These are phyloP conservation scores for Mycalesis mineus DNA, from an alignment of 2,888 invertebrate species.

Conservation along the genomic window DNA sequence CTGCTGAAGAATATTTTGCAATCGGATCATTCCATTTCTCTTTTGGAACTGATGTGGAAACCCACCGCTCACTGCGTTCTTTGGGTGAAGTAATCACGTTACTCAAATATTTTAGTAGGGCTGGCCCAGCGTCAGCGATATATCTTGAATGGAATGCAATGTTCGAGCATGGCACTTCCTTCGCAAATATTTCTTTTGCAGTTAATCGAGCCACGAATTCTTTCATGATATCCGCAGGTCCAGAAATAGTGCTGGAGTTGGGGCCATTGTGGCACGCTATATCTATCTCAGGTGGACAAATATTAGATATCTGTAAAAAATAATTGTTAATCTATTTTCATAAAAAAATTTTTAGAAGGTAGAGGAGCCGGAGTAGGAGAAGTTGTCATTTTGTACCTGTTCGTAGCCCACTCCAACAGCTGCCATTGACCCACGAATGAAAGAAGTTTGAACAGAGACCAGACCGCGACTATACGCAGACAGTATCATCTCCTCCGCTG, in stretches of 20 bases:
- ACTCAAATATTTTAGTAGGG: slow-evolving; percentile 76
- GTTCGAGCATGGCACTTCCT: slow-evolving; percentile 79
- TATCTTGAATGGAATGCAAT: slow-evolving; percentile 94
- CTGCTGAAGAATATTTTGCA: slow-evolving; percentile 82
- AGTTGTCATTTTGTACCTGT: slow-evolving; percentile 48
- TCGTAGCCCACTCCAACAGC: slow-evolving; percentile 84
- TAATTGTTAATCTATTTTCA: too few relatives aligned
- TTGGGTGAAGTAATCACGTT: slow-evolving; percentile 79
- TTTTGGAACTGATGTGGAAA: slow-evolving; percentile 86
- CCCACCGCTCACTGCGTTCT: slow-evolving; percentile 83
- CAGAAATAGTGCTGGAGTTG: slow-evolving; percentile 87
- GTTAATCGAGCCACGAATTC: slow-evolving; percentile 68
- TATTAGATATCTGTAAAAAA: slow-evolving; percentile 42
- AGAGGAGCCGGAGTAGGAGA: too few relatives aligned
- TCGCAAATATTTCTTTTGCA: slow-evolving; percentile 14
- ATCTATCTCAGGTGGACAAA: slow-evolving; percentile 78
- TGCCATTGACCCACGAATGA: slow-evolving; percentile 90
- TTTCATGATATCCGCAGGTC: slow-evolving; percentile 79
- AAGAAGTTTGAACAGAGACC: slow-evolving; percentile 82
- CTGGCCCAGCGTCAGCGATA: slow-evolving; percentile 82
- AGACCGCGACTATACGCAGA: slow-evolving; percentile 88
- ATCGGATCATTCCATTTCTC: slow-evolving; percentile 73
- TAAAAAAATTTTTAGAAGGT: too few relatives aligned
- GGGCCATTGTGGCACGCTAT: slow-evolving; percentile 90
- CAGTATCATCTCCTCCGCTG: slow-evolving; percentile 89